phyloP scores from a whole-genome alignment of 2,888 invertebrate genomes.

The Bombyx huttoni region DNA sequence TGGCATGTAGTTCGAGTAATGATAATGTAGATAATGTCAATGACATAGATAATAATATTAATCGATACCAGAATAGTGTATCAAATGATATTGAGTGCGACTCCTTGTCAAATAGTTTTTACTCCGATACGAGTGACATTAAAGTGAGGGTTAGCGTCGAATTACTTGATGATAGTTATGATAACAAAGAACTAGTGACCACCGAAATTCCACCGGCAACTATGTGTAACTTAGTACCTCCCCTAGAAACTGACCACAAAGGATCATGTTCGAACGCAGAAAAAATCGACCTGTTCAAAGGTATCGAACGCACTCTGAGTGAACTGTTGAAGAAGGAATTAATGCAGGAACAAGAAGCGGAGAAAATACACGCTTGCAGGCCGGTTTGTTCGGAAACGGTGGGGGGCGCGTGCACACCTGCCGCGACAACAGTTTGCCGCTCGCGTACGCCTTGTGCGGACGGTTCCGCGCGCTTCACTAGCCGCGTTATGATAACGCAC shows the following conservation, averaged over 20 bases:
- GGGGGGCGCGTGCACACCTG: constrained; percentile 66
- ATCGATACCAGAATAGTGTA: constrained; percentile 37
- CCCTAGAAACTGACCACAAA: constrained; percentile 40
- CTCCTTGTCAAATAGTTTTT: constrained; percentile 39
- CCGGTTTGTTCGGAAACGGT: constrained; percentile 55
- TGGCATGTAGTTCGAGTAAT: constrained; percentile 40
- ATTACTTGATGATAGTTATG: constrained; percentile 31
- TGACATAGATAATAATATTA: constrained; percentile 35
- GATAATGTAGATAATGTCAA: constrained; percentile 42
- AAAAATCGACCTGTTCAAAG: constrained; percentile 67
- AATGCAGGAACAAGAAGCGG: constrained; percentile 59
- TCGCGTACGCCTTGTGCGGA: constrained; percentile 69
- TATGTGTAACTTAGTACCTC: constrained; percentile 41
- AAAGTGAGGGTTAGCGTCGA: constrained; percentile 52
- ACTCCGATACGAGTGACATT: constrained; percentile 30
- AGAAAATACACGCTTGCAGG: constrained; percentile 56
- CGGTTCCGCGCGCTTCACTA: constrained; percentile 82
- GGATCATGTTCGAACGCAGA: constrained; percentile 27
- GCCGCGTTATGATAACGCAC: constrained; percentile 92
- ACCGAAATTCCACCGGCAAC: constrained; percentile 26
- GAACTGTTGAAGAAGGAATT: constrained; percentile 71
- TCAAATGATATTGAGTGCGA: constrained; percentile 49
- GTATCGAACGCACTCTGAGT: constrained; percentile 68
- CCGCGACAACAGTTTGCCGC: constrained; percentile 64
- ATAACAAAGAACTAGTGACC: constrained; percentile 23